Percentiles rank a stretch among this genome's conserved stretches.
phyloP scores from a whole-genome alignment of 2,888 invertebrate species.

The Smittia sp. region DNA sequence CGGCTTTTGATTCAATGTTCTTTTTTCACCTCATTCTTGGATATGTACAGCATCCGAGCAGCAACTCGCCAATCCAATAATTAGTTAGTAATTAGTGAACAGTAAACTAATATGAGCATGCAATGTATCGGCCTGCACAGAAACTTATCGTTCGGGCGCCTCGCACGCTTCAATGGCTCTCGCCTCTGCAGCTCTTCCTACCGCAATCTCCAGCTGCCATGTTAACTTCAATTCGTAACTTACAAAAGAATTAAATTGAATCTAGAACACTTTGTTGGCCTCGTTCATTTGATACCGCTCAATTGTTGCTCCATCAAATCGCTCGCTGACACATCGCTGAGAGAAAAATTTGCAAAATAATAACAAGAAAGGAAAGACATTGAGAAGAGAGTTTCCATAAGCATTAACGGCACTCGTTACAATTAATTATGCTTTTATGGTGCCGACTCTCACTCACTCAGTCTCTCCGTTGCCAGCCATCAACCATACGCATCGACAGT shows the following conservation, averaged over 20 bases:
- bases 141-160: not conserved
- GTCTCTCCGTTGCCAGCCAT: not conserved
- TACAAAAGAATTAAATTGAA: slow-evolving; percentile 6
- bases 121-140: not conserved
- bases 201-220: not conserved
- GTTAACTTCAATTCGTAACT: slow-evolving; percentile 5
- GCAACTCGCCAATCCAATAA: not conserved
- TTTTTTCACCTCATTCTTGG: not conserved
- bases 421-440: not conserved
- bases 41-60: not conserved
- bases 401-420: slow-evolving; percentile 30
- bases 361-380: not conserved
- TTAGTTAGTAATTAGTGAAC: slow-evolving; percentile 32
- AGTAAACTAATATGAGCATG: no score
- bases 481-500: slow-evolving; percentile 8
- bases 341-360: not conserved
- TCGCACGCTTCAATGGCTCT: slow-evolving; percentile 21
- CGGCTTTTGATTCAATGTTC: not conserved
- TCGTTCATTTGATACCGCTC: slow-evolving; percentile 21
- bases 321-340: not conserved
- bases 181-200: not conserved
- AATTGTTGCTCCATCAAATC: not conserved
- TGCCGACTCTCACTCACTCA: not conserved
- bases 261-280: slow-evolving; percentile 36
- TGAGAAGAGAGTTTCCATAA: slow-evolving; percentile 19